Evolutionary conservation across 2,113 vertebrate species (phyloP).

Genomic region (Erythrocercus mccallii): DNA sequence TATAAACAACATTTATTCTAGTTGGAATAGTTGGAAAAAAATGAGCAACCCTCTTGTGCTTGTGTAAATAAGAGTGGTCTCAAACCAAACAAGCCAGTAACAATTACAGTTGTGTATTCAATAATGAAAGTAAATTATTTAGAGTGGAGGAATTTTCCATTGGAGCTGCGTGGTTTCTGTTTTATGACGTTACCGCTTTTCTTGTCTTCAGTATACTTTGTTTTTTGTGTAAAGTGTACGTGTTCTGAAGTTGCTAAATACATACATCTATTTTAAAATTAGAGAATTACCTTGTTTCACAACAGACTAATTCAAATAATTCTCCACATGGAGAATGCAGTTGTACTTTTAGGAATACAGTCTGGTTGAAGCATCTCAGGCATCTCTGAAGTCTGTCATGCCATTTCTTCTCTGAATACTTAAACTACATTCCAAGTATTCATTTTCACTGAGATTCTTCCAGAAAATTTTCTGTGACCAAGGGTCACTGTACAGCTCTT

Average conservation of each 20-base stretch:
- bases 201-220: not conserved
- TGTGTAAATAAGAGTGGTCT: not conserved
- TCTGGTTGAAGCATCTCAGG: not conserved
- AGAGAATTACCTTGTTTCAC: not conserved
- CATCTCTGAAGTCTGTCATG: not conserved
- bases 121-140: not conserved
- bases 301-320: not conserved
- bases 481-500: not conserved
- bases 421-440: not conserved
- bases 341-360: not conserved
- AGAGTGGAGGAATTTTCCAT: not conserved
- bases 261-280: not conserved
- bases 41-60: not conserved
- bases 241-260: not conserved
- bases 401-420: not conserved
- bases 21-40: not conserved
- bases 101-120: not conserved
- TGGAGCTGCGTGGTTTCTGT: not conserved
- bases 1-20: not conserved
- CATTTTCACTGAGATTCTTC: not conserved
- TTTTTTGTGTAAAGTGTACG: not conserved
- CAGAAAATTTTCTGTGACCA: not conserved
- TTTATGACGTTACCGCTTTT: not conserved
- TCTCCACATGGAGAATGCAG: not conserved
- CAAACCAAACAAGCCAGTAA: not conserved